These are phyloP conservation scores for Neomicropteryx cornuta DNA, from an alignment of 1,140 invertebrate genomes.

Conservation along the genomic window DNA sequence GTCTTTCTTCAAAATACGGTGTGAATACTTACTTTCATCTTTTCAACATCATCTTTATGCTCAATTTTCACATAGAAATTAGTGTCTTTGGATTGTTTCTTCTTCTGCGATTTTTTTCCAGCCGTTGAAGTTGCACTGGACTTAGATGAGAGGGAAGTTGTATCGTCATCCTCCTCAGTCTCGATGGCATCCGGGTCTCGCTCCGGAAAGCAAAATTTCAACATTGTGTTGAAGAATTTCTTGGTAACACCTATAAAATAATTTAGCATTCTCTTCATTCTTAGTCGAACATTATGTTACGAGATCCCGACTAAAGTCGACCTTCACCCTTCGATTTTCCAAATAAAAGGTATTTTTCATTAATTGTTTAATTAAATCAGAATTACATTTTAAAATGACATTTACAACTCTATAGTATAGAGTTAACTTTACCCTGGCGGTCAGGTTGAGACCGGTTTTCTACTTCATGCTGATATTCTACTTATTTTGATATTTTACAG, in stretches of 20 bases:
- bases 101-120: constrained; percentile 37
- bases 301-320: too few species aligned
- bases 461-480: too few species aligned
- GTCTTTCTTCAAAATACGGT: too few species aligned
- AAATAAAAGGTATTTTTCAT: too few species aligned
- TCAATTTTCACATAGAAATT: constrained; percentile 83
- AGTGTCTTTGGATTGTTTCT: constrained; percentile 60
- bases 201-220: constrained; percentile 98
- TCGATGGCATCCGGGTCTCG: constrained; percentile 78
- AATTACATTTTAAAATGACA: too few species aligned
- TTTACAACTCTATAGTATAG: too few species aligned
- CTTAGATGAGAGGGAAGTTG: constrained; percentile 19
- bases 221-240: constrained; percentile 95
- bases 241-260: constrained; percentile 69
- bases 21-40: constrained; percentile 75
- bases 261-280: constrained; percentile 2
- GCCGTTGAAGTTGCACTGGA: constrained; percentile 26
- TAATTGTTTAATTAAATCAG: too few species aligned
- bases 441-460: too few species aligned
- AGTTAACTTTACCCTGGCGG: too few species aligned
- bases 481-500: too few species aligned
- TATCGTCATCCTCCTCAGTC: constrained; percentile 47
- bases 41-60: constrained; percentile 89
- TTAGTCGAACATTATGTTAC: background rate
- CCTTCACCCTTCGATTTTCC: too few species aligned